Conservation (phyloP, 2,888 invertebrate species). For the Lasioglossum marginatum region DNA sequence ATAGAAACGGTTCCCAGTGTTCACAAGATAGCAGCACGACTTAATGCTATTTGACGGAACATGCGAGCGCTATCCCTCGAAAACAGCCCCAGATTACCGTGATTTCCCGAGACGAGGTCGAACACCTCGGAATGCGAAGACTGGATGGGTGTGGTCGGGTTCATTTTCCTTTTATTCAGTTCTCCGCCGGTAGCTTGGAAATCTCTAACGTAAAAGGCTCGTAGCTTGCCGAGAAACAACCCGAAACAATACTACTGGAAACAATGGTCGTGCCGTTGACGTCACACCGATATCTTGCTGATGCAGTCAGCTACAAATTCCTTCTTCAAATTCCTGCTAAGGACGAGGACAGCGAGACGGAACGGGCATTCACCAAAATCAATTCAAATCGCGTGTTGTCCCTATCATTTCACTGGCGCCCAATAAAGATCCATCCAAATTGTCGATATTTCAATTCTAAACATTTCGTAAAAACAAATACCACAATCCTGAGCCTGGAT, state of each 20-base stretch:
- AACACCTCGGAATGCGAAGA: constrained; percentile 61
- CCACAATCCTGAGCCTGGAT: not conserved
- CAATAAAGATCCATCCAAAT: too few species aligned
- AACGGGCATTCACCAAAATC: not conserved
- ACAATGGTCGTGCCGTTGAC: constrained; percentile 64
- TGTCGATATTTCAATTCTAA: too few species aligned
- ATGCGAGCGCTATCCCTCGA: constrained; percentile 32
- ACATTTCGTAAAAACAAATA: not conserved
- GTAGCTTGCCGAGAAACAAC: constrained; percentile 63
- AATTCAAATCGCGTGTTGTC: not conserved
- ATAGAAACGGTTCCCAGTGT: constrained; percentile 1
- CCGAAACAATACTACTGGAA: constrained; percentile 71
- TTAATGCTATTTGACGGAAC: constrained; percentile 45
- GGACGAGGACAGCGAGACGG: not conserved
- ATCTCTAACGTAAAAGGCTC: constrained; percentile 64
- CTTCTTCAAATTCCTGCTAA: constrained; percentile 26
- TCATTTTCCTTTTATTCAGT: constrained; percentile 73
- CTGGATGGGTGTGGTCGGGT: constrained; percentile 64
- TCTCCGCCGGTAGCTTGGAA: constrained; percentile 55
- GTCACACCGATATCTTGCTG: constrained; percentile 59
- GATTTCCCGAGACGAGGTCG: constrained; percentile 67
- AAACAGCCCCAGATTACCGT: constrained; percentile 62
- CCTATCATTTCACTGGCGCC: not conserved
- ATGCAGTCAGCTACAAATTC: constrained; percentile 36
- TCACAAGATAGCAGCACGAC: constrained; percentile 38